phyloP scores from a whole-genome alignment of 1,140 invertebrate genomes.

The Homalodisca vitripennis region DNA sequence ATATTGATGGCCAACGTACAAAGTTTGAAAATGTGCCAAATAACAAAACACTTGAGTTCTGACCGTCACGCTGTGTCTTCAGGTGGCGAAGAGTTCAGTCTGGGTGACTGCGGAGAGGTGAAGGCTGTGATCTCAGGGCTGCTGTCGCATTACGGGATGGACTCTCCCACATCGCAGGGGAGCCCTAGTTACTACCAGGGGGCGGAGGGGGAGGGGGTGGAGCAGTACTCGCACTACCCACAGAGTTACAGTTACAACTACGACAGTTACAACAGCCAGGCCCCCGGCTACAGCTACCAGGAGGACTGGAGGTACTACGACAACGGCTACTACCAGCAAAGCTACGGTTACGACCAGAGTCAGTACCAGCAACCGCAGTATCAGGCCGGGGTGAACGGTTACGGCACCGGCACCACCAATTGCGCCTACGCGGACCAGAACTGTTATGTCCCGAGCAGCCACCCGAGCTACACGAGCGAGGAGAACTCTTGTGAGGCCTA shows the following conservation, averaged over 20 bases:
- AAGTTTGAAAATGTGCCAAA: too few relatives aligned
- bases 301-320: conserved; percentile 7
- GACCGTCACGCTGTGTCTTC: too few relatives aligned
- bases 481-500: conserved; percentile 21
- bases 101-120: conserved; percentile 34
- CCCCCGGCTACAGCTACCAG: neutral
- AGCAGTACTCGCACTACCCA: neutral
- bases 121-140: conserved; percentile 32
- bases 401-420: neutral
- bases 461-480: conserved; percentile 14
- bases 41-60: too few relatives aligned
- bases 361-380: neutral
- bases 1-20: too few relatives aligned
- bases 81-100: conserved; percentile 34
- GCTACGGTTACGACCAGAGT: neutral
- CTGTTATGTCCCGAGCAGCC: conserved; percentile 15
- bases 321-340: neutral
- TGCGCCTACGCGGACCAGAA: conserved; percentile 13
- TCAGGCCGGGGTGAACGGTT: neutral
- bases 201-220: neutral
- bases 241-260: too few relatives aligned
- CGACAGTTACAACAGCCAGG: neutral
- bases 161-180: neutral
- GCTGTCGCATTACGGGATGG: conserved; percentile 32
- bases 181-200: conserved; percentile 6